Conservation (phyloP, 2,797 vertebrate genomes). For the Neostethus bicornis region DNA sequence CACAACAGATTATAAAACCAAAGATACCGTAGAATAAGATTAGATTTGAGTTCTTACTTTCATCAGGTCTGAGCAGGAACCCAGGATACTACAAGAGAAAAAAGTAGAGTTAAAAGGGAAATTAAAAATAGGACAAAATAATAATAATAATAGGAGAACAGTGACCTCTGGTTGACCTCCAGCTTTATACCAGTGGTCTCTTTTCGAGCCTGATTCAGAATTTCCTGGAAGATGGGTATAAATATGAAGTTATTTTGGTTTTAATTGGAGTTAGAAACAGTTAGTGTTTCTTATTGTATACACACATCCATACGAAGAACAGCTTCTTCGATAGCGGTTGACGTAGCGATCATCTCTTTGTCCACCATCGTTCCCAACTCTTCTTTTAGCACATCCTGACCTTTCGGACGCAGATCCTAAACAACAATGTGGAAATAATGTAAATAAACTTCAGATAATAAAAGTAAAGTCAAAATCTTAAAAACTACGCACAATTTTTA, state of each 20-base stretch:
- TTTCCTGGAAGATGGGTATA: slow-evolving; percentile 82
- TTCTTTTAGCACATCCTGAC: slow-evolving; percentile 87
- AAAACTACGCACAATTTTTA: no score
- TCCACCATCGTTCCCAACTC: slow-evolving; percentile 93
- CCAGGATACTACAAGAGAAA: slow-evolving; percentile 85
- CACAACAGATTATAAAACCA: neutral
- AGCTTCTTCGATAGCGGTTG: slow-evolving; percentile 87
- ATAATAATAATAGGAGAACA: neutral
- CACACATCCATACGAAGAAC: slow-evolving; percentile 92
- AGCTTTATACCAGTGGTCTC: slow-evolving; percentile 88
- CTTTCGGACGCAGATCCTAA: slow-evolving; percentile 87
- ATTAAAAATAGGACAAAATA: neutral
- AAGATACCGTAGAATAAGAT: no score
- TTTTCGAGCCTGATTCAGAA: slow-evolving; percentile 88
- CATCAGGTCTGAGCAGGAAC: slow-evolving; percentile 95
- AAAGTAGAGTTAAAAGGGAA: neutral
- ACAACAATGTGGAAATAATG: no score
- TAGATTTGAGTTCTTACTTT: slow-evolving; percentile 67
- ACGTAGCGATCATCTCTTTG: slow-evolving; percentile 92
- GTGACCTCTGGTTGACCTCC: slow-evolving; percentile 95
- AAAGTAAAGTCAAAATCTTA: no score
- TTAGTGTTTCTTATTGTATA: no score
- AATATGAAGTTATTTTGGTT: no score
- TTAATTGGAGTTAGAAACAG: no score
- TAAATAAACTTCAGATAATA: no score